Percentiles rank a stretch among this genome's conserved stretches.
Evolutionary conservation across 2,797 vertebrate genomes (phyloP).

Genomic region (Fundulus diaphanus): DNA sequence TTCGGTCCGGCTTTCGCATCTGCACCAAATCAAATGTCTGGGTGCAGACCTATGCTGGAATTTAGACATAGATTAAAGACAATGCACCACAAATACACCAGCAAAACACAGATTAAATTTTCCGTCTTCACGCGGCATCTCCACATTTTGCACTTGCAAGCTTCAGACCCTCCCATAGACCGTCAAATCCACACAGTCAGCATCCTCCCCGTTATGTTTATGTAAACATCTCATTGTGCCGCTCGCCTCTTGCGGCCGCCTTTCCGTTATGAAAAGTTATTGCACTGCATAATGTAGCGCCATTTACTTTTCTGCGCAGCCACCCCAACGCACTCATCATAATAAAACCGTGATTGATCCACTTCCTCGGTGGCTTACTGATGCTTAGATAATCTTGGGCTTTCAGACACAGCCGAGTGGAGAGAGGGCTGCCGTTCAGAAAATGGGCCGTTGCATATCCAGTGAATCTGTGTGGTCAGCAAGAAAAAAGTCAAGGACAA

Average conservation of each 20-base stretch:
- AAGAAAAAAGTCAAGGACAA: conserved; percentile 23
- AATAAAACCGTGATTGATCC: conserved; percentile 65
- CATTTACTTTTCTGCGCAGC: conserved; percentile 57
- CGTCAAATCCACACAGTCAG: conserved; percentile 61
- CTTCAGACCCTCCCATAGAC: conserved; percentile 24
- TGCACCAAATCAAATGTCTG: conserved; percentile 60
- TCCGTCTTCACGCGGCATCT: conserved; percentile 10
- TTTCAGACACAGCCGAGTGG: conserved; percentile 18
- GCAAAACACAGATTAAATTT: conserved; percentile 1
- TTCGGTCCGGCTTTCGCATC: conserved; percentile 52
- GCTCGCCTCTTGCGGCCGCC: conserved; percentile 46
- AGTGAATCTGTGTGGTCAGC: conserved; percentile 39
- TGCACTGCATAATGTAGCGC: conserved; percentile 63
- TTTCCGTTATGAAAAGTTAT: conserved; percentile 69
- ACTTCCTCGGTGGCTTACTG: conserved; percentile 27
- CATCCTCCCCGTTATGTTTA: conserved; percentile 61
- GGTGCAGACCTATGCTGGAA: conserved; percentile 8
- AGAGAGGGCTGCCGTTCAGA: conserved; percentile 53
- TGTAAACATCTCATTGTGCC: conserved; percentile 65
- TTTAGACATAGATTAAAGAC: neutral
- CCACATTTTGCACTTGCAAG: conserved; percentile 9
- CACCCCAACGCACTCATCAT: conserved; percentile 54
- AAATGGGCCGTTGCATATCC: conserved; percentile 59
- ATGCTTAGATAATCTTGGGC: conserved; percentile 40
- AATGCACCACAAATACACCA: neutral